Evolutionary conservation across 2,888 invertebrate genomes (phyloP), one percentile per base, ranked within the genome.

Genomic region (Caenorhabditis macrosperma): DNA sequence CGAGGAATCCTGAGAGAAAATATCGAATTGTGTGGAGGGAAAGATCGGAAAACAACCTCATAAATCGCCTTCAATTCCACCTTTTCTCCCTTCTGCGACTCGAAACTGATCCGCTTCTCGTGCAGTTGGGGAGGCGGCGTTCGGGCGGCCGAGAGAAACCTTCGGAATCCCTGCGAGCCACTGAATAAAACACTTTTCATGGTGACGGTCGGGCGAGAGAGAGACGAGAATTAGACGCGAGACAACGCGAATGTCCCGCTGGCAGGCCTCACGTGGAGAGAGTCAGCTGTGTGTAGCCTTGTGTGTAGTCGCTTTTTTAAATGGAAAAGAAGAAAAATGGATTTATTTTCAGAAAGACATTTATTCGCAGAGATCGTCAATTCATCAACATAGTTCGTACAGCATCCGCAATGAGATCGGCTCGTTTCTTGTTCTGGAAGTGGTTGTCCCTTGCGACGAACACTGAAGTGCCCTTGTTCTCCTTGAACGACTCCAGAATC

Each of bases 341-440:
- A 44, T 6, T 9, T 4, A 33, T 33, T 33, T 33, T 5, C 5
- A 15, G 15, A 44, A 10, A 44, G 20, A 44, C 17, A 5, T 44
- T 44, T n/a, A 17, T 44, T 44, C 20, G n/a, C 9, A 9, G 44
- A 44, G 44, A 2, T 17, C 20, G 17, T 15, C 30, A 20, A 17
- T 22, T 38, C 26, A 35, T 28, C 1, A 91, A 44, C 35, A 82
- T 81, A n/a, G 52, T 52, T 26, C 64, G 54, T 26, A 79, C 63
- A 7, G 75, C 57, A 5, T 75, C 76, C 0, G 80, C 81, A 1
- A 83, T 69, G 17, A 82, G 48, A 60, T 83, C 80, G 2, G 83
- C 74, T 10, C 78, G 74, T 7, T 30, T 26, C 52, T 82, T 84
- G 44, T 84, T 79, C 28, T 80, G 83, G 60, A 74, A 84, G 54